Evolutionary conservation across 64 coral and sea anemone species (phyloP).

Genomic region (Dendrophyllia cribrosa): DNA sequence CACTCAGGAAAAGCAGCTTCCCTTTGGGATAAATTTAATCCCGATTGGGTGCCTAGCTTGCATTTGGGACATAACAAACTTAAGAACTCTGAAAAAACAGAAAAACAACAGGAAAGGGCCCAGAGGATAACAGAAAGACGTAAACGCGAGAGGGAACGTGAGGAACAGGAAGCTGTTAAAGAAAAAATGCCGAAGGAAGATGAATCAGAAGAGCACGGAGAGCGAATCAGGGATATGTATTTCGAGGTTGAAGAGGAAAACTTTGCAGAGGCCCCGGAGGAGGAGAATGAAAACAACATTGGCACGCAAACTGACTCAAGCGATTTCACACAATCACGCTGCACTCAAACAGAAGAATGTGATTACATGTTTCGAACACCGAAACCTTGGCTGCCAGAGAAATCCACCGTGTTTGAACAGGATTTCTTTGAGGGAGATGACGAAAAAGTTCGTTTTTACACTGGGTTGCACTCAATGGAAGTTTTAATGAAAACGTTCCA

Average conservation of each 20-base stretch:
- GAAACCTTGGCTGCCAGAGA: background rate
- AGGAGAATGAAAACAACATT: background rate
- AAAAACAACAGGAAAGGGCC: constrained; percentile 47
- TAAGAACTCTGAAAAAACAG: background rate
- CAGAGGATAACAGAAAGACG: constrained; percentile 41
- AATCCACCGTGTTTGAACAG: background rate
- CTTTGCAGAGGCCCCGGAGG: background rate
- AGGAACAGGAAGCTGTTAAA: background rate
- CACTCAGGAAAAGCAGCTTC: constrained; percentile 62
- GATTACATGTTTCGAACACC: too few relatives aligned
- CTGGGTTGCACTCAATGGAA: background rate
- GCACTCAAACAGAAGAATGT: too few relatives aligned
- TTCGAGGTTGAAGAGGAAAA: background rate
- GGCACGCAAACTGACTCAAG: background rate
- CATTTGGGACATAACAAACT: constrained; percentile 62
- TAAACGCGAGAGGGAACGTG: constrained; percentile 29
- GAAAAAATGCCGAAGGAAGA: background rate
- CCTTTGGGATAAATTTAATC: constrained; percentile 54
- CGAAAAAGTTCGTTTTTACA: background rate
- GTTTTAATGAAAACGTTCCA: background rate
- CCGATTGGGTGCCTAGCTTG: constrained; percentile 55
- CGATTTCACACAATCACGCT: background rate
- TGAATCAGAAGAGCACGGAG: background rate
- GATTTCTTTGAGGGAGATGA: background rate
- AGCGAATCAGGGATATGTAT: background rate